Evolutionary conservation across 2,113 vertebrate genomes (phyloP).

Genomic region (Elephantulus edwardii): DNA sequence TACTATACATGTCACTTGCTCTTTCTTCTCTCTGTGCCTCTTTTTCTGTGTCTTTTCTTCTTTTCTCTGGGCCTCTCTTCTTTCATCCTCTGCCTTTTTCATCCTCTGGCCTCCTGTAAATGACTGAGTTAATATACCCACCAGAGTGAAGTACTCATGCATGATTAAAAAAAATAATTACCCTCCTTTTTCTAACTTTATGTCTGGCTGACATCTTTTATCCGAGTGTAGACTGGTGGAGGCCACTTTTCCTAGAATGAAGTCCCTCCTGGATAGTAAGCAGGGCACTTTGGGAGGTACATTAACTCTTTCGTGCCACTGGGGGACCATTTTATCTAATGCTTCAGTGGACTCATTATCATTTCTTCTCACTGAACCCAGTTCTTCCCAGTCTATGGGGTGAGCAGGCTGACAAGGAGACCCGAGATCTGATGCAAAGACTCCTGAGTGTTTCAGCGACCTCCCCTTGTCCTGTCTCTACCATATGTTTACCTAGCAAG

Average conservation of each 20-base stretch:
- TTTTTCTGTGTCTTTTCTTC: slow-evolving; percentile 49
- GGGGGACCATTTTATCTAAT: slow-evolving; percentile 8
- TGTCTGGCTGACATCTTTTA: slow-evolving; percentile 1
- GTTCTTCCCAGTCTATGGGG: slow-evolving; percentile 6
- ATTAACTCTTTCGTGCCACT: slow-evolving; percentile 48
- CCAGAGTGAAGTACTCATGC: slow-evolving; percentile 43
- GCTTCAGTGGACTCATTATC: slow-evolving; percentile 35
- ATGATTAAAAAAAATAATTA: slow-evolving; percentile 51
- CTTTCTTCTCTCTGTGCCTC: slow-evolving; percentile 60
- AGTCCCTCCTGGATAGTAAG: neutral
- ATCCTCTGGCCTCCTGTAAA: slow-evolving; percentile 60
- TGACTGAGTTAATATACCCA: slow-evolving; percentile 42
- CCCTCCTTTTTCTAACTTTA: slow-evolving; percentile 47
- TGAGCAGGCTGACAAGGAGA: slow-evolving; percentile 3
- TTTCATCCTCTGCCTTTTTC: slow-evolving; percentile 67
- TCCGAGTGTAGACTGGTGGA: slow-evolving; percentile 37
- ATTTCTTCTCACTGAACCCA: slow-evolving; percentile 21
- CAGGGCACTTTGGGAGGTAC: slow-evolving; percentile 21
- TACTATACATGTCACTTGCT: slow-evolving; percentile 54
- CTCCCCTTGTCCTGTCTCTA: neutral
- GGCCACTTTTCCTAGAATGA: neutral
- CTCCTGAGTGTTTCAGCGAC: neutral
- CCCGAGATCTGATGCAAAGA: neutral
- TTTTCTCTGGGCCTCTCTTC: slow-evolving; percentile 53
- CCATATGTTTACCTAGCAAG: neutral